A percentile compares a stretch with the other conserved stretches of the same genome.
phyloP scores from a whole-genome alignment of 2,113 vertebrate species.

The Psammodynastes pulverulentus region DNA sequence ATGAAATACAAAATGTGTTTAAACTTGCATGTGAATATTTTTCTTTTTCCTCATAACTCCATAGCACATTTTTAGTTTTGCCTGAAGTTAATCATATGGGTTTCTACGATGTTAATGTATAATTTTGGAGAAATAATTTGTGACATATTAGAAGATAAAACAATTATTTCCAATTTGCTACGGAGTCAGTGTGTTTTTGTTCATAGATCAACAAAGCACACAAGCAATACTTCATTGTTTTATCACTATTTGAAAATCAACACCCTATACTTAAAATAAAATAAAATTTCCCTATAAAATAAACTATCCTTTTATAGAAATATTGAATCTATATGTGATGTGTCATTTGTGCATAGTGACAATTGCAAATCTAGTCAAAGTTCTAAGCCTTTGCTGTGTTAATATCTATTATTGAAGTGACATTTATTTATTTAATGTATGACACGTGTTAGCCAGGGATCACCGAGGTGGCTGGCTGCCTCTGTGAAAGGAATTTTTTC shows the following conservation, averaged over 20 bases:
- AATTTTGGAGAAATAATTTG: neutral
- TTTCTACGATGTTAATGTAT: neutral
- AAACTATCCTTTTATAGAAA: neutral
- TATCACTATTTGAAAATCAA: neutral
- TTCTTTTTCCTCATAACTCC: neutral
- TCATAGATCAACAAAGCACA: neutral
- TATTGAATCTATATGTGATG: neutral
- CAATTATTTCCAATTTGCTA: neutral
- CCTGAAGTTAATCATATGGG: neutral
- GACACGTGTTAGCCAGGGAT: too few relatives aligned
- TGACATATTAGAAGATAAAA: neutral
- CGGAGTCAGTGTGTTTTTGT: neutral
- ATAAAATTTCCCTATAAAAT: neutral
- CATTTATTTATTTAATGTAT: neutral
- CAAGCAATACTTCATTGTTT: neutral
- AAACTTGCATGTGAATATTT: neutral
- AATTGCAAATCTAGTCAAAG: neutral
- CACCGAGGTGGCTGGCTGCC: too few relatives aligned
- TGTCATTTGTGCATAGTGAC: neutral
- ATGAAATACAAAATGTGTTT: neutral
- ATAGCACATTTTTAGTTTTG: neutral
- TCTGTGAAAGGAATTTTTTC: too few relatives aligned
- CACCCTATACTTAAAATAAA: neutral
- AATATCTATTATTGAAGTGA: neutral
- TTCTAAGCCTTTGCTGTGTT: neutral